Conservation (phyloP, 2,113 vertebrate genomes). For the Ia io region DNA sequence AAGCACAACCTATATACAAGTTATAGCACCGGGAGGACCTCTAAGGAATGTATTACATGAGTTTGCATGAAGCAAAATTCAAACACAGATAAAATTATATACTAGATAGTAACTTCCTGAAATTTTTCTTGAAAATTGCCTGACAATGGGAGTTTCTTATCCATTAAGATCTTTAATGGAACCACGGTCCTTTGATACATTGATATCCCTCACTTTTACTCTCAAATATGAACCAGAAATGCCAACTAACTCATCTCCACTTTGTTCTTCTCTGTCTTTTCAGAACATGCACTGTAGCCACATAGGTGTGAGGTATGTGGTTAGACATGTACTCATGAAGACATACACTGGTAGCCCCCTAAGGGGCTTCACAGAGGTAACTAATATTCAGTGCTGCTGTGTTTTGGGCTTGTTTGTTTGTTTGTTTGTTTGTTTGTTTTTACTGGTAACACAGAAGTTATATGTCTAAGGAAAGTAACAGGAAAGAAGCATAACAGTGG, state of each 20-base stretch:
- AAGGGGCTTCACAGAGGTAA: neutral
- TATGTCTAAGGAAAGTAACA: no score
- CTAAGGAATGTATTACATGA: neutral
- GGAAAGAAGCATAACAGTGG: no score
- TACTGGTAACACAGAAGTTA: no score
- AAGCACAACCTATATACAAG: neutral
- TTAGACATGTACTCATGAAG: neutral
- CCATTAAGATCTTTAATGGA: neutral
- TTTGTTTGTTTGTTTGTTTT: no score
- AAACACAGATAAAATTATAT: neutral
- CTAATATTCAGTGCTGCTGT: no score
- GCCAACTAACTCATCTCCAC: no score
- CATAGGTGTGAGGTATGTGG: neutral
- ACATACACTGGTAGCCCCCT: no score
- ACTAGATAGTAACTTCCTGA: neutral
- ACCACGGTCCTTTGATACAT: neutral
- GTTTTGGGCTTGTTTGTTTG: no score
- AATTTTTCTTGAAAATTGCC: neutral
- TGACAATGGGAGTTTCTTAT: neutral
- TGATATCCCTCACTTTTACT: neutral
- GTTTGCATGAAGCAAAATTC: neutral
- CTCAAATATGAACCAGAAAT: neutral
- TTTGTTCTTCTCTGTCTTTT: no score
- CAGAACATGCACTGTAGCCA: accelerated
- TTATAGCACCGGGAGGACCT: accelerated